phyloP scores from a whole-genome alignment of 2,888 invertebrate species.

The Pilophorus perplexus region DNA sequence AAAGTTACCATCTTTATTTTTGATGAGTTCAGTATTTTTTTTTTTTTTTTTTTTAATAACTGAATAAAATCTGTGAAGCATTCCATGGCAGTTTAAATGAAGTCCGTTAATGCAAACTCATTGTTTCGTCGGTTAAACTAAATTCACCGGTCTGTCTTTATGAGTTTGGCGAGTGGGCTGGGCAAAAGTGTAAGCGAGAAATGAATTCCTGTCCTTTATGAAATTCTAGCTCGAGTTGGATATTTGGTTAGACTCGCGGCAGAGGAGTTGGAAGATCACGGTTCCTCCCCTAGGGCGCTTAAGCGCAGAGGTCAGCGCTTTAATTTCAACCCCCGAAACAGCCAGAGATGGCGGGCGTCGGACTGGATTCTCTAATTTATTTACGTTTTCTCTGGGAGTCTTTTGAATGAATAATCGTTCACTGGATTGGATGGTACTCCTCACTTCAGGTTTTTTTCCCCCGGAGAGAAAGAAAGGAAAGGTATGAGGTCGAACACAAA shows the following conservation, averaged over 20 bases:
- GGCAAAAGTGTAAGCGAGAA: not conserved
- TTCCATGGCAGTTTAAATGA: too few species aligned
- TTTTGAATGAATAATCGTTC: conserved; percentile 6
- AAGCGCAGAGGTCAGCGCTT: not conserved
- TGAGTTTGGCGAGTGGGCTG: too few species aligned
- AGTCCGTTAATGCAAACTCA: too few species aligned
- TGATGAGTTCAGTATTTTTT: too few species aligned
- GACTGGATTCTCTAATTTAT: conserved; percentile 19
- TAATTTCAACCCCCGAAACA: conserved; percentile 7
- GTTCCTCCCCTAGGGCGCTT: not conserved
- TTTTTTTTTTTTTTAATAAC: too few species aligned
- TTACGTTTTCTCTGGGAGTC: conserved; percentile 9
- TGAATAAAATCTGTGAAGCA: too few species aligned
- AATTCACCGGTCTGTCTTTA: too few species aligned
- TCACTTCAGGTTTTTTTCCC: not conserved
- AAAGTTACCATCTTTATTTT: too few species aligned
- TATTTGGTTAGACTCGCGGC: conserved; percentile 25
- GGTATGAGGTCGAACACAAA: too few species aligned
- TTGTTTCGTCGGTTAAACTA: too few species aligned
- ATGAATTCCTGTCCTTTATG: conserved; percentile 20
- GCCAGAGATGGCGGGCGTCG: not conserved
- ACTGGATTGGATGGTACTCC: not conserved
- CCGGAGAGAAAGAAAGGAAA: not conserved
- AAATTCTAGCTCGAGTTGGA: conserved; percentile 26
- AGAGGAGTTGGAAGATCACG: conserved; percentile 12